phyloP scores from a whole-genome alignment of 2,113 vertebrate species.

The Salvelinus fontinalis region DNA sequence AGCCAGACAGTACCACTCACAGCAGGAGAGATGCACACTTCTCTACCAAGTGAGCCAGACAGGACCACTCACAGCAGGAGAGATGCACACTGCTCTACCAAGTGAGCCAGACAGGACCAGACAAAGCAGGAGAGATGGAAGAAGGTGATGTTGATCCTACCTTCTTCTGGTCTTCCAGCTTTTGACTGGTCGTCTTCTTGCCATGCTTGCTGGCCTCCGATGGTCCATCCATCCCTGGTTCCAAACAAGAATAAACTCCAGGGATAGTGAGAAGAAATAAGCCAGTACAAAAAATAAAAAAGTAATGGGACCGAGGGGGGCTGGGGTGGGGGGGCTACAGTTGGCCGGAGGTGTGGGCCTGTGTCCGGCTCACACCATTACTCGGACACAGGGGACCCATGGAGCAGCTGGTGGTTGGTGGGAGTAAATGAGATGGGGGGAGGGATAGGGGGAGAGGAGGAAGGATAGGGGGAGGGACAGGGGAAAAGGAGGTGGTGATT shows the following conservation, averaged over 20 bases:
- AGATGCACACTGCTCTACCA: too few relatives aligned
- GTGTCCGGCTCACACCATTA: slow-evolving; percentile 80
- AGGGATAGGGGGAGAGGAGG: slow-evolving; percentile 15
- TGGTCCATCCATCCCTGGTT: slow-evolving; percentile 91
- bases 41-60: too few relatives aligned
- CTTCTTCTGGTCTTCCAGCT: slow-evolving; percentile 98
- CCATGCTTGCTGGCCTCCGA: slow-evolving; percentile 91
- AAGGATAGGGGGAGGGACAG: too few relatives aligned
- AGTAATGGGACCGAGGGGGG: slow-evolving; percentile 28
- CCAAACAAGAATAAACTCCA: slow-evolving; percentile 76
- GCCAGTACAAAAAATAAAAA: slow-evolving; percentile 12
- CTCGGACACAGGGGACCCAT: slow-evolving; percentile 72
- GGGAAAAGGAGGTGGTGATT: too few relatives aligned
- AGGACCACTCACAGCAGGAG: too few relatives aligned
- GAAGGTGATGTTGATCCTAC: slow-evolving; percentile 69
- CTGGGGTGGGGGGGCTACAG: slow-evolving; percentile 63
- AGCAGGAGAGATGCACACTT: too few relatives aligned
- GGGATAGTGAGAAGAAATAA: slow-evolving; percentile 42
- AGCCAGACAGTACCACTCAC: too few relatives aligned
- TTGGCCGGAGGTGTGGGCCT: slow-evolving; percentile 60
- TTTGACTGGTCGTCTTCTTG: slow-evolving; percentile 94
- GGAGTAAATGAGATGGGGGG: slow-evolving; percentile 8
- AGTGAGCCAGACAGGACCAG: too few relatives aligned
- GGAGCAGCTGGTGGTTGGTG: slow-evolving; percentile 54
- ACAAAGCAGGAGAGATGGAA: too few relatives aligned